Evolutionary conservation across 2,113 vertebrate species (phyloP), one percentile per base, ranked within the genome.

Genomic region (Melanocharis versteri): DNA sequence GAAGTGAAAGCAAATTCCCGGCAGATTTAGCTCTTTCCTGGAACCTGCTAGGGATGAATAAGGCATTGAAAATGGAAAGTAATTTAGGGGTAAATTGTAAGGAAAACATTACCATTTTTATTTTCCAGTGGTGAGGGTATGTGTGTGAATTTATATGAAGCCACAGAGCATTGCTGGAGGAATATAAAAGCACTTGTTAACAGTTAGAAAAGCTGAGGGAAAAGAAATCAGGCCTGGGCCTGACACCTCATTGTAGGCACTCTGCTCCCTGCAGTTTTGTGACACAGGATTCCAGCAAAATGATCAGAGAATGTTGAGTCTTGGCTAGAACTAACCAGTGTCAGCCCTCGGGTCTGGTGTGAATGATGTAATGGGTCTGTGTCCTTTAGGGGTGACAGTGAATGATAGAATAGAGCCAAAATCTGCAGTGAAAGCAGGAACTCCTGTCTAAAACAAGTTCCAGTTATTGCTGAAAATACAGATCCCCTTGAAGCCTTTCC

Each of bases 1-100:
- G 80, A 77, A 96, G 66, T 87, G 81, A 92, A 96, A 97, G 91
- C 83, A 86, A 95, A 96, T 92, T 97, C 94, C 96, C 33, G 7
- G 82, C 83, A 96, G 89, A 96, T 95, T 92, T 83, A 84, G 91
- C 75, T 90, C 73, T 96, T 97, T 97, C 94, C 94, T 97, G 96
- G 95, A 97, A 96, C 86, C 83, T 87, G 68, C 79, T 91, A 23
- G 27, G 73, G 71, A 58, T 93, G 94, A 97, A 84, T 81, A 85
- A 94, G 69, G 75, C 89, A 94, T 96, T 96, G 90, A 93, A 97
- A 97, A 94, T 76, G 71, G 78, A 28, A 94, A 94, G 79, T 73
- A 73, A 87, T 95, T 94, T 65, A 51, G 83, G 80, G 91, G 47
- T 83, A 39, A 75, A 47, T 90, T 85, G 89, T 77, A 90, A 96